These are phyloP conservation scores for Leucoptera coffeella DNA, from an alignment of 2,888 invertebrate species.

Conservation along the genomic window DNA sequence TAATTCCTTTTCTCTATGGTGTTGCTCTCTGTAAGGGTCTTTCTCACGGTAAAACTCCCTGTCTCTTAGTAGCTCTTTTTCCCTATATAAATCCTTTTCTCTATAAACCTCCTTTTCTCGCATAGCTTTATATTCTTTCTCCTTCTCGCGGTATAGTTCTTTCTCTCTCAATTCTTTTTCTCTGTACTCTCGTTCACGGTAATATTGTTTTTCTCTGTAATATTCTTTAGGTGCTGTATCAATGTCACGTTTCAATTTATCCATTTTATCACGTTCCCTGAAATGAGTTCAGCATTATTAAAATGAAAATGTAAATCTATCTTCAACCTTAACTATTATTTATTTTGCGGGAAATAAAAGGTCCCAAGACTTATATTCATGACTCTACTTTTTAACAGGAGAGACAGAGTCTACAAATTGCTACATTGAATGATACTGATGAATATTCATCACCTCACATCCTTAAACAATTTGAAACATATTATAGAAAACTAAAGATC, in stretches of 20 bases:
- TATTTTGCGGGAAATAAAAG: no score
- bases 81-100: conserved; percentile 12
- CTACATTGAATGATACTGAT: no score
- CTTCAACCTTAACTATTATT: no score
- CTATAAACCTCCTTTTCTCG: conserved; percentile 21
- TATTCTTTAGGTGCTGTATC: conserved; percentile 23
- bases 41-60: conserved; percentile 17
- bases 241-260: conserved; percentile 33
- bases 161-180: conserved; percentile 14
- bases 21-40: conserved; percentile 19
- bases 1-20: conserved; percentile 20
- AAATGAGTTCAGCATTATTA: no score
- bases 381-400: no score
- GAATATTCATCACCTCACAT: no score
- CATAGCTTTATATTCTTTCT: conserved; percentile 17
- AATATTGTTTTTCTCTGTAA: conserved; percentile 12
- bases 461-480: no score
- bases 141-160: conserved; percentile 8
- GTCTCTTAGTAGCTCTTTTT: conserved; percentile 12
- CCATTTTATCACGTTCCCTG: conserved; percentile 41
- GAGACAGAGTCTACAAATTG: no score
- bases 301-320: no score
- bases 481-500: no score
- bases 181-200: conserved; percentile 17
- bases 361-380: no score